A percentile compares a stretch with the other conserved stretches of the same genome.
These are phyloP conservation scores for Armadillidium nasatum DNA, from an alignment of 1,140 invertebrate genomes.

Conservation along the genomic window DNA sequence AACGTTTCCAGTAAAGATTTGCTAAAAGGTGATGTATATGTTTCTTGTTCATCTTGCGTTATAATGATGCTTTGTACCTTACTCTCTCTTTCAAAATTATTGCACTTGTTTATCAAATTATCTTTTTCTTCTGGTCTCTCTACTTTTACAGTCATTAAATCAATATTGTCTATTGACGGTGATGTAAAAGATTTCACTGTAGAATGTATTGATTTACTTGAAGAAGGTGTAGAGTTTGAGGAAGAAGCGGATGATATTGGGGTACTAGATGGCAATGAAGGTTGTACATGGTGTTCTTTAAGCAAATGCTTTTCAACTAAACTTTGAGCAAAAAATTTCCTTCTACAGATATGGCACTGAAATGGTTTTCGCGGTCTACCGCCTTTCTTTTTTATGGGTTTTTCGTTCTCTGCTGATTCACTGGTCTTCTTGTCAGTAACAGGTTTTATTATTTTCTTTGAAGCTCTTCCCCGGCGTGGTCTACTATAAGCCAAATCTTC, in stretches of 20 bases:
- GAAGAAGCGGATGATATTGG: not conserved
- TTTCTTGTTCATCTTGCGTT: no score
- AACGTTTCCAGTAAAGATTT: not conserved
- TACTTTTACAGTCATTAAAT: not conserved
- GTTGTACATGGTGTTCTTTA: slow-evolving; percentile 27
- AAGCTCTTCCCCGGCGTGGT: slow-evolving; percentile 12
- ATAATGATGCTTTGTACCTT: not conserved
- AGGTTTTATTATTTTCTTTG: not conserved
- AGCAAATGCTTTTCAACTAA: slow-evolving; percentile 22
- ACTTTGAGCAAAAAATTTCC: slow-evolving; percentile 30
- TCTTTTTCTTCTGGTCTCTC: not conserved
- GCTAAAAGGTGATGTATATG: not conserved
- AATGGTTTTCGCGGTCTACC: slow-evolving; percentile 30
- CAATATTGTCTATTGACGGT: not conserved
- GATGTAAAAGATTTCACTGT: not conserved
- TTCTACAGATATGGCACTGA: slow-evolving; percentile 31
- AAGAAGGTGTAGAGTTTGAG: not conserved
- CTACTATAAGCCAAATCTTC: slow-evolving; percentile 24
- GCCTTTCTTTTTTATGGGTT: slow-evolving; percentile 26
- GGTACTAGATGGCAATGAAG: slow-evolving; percentile 8
- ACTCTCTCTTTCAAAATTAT: slow-evolving; percentile 11
- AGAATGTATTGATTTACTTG: no score
- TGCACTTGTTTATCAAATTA: slow-evolving; percentile 2
- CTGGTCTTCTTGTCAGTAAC: not conserved
- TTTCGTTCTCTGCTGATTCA: not conserved